Percentiles rank a stretch among this genome's conserved stretches.
phyloP scores from a whole-genome alignment of 2,113 vertebrate species.

The Datnioides undecimradiatus region DNA sequence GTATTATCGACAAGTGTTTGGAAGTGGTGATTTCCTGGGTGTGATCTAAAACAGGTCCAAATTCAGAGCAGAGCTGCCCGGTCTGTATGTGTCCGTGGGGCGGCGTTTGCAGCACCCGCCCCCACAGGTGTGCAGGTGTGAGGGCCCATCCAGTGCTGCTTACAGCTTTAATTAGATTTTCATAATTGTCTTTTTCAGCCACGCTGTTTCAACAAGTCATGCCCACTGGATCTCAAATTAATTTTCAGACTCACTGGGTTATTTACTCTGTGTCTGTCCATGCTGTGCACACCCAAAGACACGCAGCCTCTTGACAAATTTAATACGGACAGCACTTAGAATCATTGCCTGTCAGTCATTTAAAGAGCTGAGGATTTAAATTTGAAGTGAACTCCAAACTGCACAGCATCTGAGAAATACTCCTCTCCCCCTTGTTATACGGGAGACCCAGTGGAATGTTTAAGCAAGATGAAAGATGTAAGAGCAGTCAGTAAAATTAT shows the following conservation, averaged over 20 bases:
- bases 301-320: conserved; percentile 4
- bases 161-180: too few species aligned
- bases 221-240: conserved; percentile 19
- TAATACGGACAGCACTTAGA: conserved; percentile 4
- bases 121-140: too few species aligned
- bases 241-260: conserved; percentile 28
- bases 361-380: conserved; percentile 22
- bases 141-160: too few species aligned
- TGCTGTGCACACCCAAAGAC: conserved; percentile 6
- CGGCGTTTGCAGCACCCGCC: too few species aligned
- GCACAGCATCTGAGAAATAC: not conserved
- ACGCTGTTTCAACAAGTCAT: conserved; percentile 26
- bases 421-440: not conserved
- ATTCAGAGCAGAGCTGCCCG: too few species aligned
- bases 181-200: conserved; percentile 34
- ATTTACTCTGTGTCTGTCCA: conserved; percentile 22
- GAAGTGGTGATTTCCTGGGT: too few species aligned
- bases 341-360: conserved; percentile 37
- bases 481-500: conserved; percentile 29
- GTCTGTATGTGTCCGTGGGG: too few species aligned
- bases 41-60: too few species aligned
- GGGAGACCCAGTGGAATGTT: not conserved
- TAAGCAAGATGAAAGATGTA: conserved; percentile 3
- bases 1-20: too few species aligned
- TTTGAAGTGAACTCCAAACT: not conserved